Evolutionary conservation across 1,140 invertebrate genomes (phyloP), one percentile per base, ranked within the genome.

Genomic region (Brachionus calyciflorus): DNA sequence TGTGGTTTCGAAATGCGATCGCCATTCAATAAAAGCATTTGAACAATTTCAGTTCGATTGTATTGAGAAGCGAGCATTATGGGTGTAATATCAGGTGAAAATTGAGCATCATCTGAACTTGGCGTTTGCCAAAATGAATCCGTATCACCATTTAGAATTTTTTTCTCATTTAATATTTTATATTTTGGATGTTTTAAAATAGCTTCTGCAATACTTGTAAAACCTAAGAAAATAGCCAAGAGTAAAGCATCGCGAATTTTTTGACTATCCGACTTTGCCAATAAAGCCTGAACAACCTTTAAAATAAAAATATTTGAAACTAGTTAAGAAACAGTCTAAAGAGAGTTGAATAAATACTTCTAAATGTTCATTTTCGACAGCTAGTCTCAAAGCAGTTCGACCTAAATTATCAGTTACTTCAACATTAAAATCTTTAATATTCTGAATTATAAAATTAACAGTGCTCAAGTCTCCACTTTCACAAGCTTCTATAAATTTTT

Each of bases 1-100:
- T 91, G 90, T 0, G 89, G 89, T 69, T 82, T 85, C 17, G 80
- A 79, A 37, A 86, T 84, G 9, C 78, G 81, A 49, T 86, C 82
- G 4, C 83, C 83, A 24, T 83, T 76, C 26, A 83, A 70, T 17
- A 86, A 78, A 28, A 86, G 78, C 33, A 84, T 79, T 79, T 85
- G 75, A 51, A 77, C 55, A 40, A 86, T 84, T 40, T 79, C 80
- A 41, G 81, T 82, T 63, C 84, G 81, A 76, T 83, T 83, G 33
- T 80, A 79, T 46, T 82, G 78, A 49, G 82, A 82, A 9, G 82
- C 82, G 6, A 83, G 57, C 53, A 83, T 80, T 33, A 83, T 69
- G 12, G 82, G 82, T 2, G 82, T 83, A 7, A 83, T 80, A 60
- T 83, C 82, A n/a, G 82, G 82, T 21, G 80, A 78, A 70, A 82